phyloP scores from a whole-genome alignment of 2,113 vertebrate species.

The Ramphastos sulfuratus region DNA sequence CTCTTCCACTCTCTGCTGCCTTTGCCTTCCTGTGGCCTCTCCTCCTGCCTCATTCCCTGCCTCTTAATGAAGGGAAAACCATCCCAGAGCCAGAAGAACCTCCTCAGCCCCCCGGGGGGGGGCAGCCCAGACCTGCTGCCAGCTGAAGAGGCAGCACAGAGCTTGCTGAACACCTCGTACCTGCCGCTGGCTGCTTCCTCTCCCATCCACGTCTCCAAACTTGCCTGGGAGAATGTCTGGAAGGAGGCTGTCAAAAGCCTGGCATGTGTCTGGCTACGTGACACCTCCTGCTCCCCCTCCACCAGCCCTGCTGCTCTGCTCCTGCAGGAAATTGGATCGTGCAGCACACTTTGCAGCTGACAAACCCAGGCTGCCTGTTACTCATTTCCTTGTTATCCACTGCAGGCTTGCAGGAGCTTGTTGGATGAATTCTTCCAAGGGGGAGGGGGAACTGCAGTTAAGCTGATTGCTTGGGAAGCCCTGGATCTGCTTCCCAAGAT shows the following conservation, averaged over 20 bases:
- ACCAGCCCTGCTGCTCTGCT: neutral
- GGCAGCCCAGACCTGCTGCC: neutral
- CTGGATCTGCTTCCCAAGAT: neutral
- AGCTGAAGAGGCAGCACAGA: neutral
- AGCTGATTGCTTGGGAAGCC: neutral
- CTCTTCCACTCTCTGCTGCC: neutral
- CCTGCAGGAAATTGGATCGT: neutral
- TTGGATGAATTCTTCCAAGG: neutral
- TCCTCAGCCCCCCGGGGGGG: fast-evolving
- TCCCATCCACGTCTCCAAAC: neutral
- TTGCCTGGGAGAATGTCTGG: neutral
- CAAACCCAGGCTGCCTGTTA: neutral
- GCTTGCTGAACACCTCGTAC: fast-evolving
- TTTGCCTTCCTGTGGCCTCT: neutral
- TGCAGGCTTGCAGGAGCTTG: neutral
- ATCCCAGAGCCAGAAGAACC: neutral
- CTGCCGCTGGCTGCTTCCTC: neutral
- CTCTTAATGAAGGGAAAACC: neutral
- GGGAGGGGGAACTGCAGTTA: neutral
- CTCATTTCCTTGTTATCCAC: neutral
- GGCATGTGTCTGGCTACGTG: neutral
- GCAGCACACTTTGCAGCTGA: neutral
- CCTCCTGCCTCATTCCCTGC: neutral
- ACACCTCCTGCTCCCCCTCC: neutral
- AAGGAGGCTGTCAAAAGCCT: neutral